phyloP scores from a whole-genome alignment of 2,888 invertebrate genomes.

The Acleris sparsana region DNA sequence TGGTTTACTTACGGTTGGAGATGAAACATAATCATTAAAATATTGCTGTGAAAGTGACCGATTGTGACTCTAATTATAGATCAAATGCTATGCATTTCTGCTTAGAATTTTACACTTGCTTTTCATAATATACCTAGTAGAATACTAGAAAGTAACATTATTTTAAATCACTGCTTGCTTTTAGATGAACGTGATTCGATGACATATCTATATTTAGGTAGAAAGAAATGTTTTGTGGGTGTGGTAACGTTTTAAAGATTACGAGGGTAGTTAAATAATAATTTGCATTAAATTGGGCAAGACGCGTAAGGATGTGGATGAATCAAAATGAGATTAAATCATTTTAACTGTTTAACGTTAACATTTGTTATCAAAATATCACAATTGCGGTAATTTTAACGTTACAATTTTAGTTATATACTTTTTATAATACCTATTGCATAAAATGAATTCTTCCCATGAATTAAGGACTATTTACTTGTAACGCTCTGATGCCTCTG shows the following conservation, averaged over 20 bases:
- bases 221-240: constrained; percentile 71
- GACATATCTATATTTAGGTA: constrained; percentile 82
- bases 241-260: constrained; percentile 58
- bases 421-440: constrained; percentile 15
- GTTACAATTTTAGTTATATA: constrained; percentile 18
- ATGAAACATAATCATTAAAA: constrained; percentile 24
- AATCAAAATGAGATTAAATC: constrained; percentile 17
- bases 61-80: constrained; percentile 33
- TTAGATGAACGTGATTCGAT: constrained; percentile 78
- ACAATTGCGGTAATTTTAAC: constrained; percentile 17
- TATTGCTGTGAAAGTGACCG: constrained; percentile 30
- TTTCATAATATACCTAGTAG: constrained; percentile 41
- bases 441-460: constrained; percentile 26
- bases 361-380: constrained; percentile 9
- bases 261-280: constrained; percentile 49
- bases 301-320: constrained; percentile 35
- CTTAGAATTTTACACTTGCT: constrained; percentile 26
- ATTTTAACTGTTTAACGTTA: constrained; percentile 20
- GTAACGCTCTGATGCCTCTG: constrained; percentile 50
- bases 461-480: constrained; percentile 27
- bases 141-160: constrained; percentile 41
- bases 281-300: constrained; percentile 40
- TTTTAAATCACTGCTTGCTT: constrained; percentile 68
- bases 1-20: constrained; percentile 18
- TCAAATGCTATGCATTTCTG: constrained; percentile 3